Conservation (phyloP, 1,140 invertebrate genomes). For the Diachasmimorpha longicaudata region DNA sequence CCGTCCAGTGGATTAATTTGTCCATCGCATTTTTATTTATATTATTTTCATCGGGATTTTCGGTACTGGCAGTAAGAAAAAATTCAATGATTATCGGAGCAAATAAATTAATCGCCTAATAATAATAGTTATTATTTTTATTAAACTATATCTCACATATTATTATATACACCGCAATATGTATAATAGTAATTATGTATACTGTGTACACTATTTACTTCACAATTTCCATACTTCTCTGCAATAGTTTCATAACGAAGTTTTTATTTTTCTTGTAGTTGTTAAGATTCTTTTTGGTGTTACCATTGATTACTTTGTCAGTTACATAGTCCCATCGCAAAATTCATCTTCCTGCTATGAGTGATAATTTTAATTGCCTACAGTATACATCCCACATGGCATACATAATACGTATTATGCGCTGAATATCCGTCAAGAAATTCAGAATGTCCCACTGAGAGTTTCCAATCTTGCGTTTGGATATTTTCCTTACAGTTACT, state of each 20-base stretch:
- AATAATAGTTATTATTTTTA: conserved; percentile 44
- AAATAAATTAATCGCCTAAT: conserved; percentile 14
- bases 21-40: too few species aligned
- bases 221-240: conserved; percentile 27
- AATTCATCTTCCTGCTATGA: neutral
- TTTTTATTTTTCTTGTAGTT: neutral
- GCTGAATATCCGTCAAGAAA: too few species aligned
- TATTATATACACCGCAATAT: conserved; percentile 36
- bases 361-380: neutral
- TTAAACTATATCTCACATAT: conserved; percentile 49
- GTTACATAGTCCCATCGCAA: neutral
- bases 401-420: neutral
- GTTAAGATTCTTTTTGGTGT: neutral
- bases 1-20: too few species aligned
- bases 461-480: too few species aligned
- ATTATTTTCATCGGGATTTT: too few species aligned
- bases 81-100: neutral
- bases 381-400: neutral
- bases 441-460: too few species aligned
- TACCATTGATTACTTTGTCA: neutral
- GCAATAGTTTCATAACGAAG: neutral
- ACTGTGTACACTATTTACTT: conserved; percentile 43
- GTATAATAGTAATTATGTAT: conserved; percentile 42
- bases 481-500: too few species aligned
- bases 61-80: neutral